phyloP scores from a whole-genome alignment of 2,797 vertebrate species.

The Tachyglossus aculeatus region DNA sequence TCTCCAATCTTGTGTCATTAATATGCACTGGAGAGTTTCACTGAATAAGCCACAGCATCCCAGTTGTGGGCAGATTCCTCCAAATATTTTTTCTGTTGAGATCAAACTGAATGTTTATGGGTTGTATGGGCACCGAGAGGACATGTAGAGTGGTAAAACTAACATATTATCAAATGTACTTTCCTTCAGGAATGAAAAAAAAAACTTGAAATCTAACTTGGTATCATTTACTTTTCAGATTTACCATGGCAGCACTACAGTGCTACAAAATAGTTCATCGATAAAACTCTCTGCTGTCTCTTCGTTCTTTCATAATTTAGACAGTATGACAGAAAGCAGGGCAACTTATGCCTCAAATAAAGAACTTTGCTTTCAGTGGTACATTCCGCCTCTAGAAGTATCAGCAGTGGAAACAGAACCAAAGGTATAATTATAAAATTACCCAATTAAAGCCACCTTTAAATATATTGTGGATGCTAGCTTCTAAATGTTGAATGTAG shows the following conservation, averaged over 20 bases:
- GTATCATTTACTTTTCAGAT: conserved; percentile 50
- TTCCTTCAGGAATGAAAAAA: neutral
- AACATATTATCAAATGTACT: neutral
- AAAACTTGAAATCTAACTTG: neutral
- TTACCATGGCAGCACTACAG: conserved; percentile 11
- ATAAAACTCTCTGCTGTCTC: neutral
- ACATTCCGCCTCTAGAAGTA: conserved; percentile 70
- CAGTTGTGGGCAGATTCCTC: no score
- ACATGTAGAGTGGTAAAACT: neutral
- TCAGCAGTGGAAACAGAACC: conserved; percentile 53
- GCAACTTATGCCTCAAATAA: conserved; percentile 57
- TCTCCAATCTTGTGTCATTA: no score
- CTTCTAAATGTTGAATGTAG: no score
- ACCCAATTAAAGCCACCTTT: no score
- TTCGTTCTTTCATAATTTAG: neutral
- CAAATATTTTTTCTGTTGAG: no score
- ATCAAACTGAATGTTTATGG: no score
- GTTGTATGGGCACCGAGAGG: neutral
- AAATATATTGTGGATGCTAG: neutral
- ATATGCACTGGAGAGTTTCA: no score
- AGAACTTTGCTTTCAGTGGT: conserved; percentile 84
- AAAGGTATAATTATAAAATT: conserved; percentile 69
- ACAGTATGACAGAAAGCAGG: conserved; percentile 8
- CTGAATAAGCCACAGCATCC: no score
- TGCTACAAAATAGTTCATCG: neutral